These are phyloP conservation scores for Calephelis perditalis DNA, from an alignment of 2,888 invertebrate species.

Conservation along the genomic window DNA sequence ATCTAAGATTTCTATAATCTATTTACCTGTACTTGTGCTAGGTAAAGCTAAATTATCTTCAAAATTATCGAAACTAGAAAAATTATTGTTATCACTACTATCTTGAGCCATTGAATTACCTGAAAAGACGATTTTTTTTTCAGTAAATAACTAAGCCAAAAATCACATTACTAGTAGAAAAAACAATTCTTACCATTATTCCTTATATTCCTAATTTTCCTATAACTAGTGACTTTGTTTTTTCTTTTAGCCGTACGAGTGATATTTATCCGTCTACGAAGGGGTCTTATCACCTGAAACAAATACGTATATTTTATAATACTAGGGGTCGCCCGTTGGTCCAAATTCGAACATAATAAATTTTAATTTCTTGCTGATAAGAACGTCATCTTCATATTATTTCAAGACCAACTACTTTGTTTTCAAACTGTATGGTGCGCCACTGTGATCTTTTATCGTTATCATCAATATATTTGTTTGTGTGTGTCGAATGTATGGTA, in stretches of 20 bases:
- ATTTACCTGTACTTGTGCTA: conserved; percentile 81
- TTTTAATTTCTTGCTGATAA: too few species aligned
- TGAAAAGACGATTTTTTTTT: conserved; percentile 26
- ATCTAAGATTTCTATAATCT: neutral
- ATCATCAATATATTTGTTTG: too few species aligned
- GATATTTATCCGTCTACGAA: conserved; percentile 60
- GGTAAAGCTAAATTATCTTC: conserved; percentile 78
- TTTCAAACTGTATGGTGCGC: too few species aligned
- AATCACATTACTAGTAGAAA: neutral
- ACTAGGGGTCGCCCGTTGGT: too few species aligned
- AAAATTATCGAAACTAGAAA: conserved; percentile 44
- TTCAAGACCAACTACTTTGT: too few species aligned
- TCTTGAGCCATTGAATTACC: conserved; percentile 48
- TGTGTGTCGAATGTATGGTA: too few species aligned
- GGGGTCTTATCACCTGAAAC: conserved; percentile 58
- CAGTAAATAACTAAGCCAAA: neutral
- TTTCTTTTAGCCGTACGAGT: conserved; percentile 63
- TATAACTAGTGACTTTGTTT: conserved; percentile 60
- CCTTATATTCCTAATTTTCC: conserved; percentile 56
- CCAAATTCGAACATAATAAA: too few species aligned
- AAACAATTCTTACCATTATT: conserved; percentile 48
- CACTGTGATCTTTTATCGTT: too few species aligned
- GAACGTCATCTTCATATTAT: too few species aligned
- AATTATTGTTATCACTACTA: conserved; percentile 53
- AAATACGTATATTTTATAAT: conserved; percentile 1